phyloP scores from a whole-genome alignment of 2,113 vertebrate species.

The Cercocebus atys region DNA sequence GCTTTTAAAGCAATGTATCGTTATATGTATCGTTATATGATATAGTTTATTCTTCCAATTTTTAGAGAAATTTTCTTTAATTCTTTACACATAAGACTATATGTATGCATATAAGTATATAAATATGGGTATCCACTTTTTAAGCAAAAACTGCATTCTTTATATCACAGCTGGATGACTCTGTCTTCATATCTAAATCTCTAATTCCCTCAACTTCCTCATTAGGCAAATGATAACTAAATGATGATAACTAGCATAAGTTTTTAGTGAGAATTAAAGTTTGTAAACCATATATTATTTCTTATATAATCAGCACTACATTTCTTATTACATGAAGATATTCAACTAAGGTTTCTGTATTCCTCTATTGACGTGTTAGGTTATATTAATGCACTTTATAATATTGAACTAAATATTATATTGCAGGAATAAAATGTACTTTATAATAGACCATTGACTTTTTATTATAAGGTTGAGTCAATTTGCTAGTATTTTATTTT shows the following conservation, averaged over 20 bases:
- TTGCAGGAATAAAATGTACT: not conserved
- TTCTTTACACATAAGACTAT: not conserved
- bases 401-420: not conserved
- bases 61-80: not conserved
- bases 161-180: not conserved
- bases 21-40: not conserved
- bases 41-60: not conserved
- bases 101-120: not conserved
- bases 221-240: not conserved
- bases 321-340: not conserved
- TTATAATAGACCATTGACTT: not conserved
- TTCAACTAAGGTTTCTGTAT: not conserved
- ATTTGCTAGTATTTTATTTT: not conserved
- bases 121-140: not conserved
- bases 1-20: not conserved
- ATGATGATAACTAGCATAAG: not conserved
- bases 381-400: not conserved
- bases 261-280: not conserved
- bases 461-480: not conserved
- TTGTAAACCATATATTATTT: not conserved
- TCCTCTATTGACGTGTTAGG: not conserved
- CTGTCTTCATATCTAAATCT: not conserved
- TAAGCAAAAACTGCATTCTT: not conserved
- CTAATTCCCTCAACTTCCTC: not conserved
- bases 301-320: not conserved